Conservation (phyloP, 2,888 invertebrate species). For the Nudaria mundana region DNA sequence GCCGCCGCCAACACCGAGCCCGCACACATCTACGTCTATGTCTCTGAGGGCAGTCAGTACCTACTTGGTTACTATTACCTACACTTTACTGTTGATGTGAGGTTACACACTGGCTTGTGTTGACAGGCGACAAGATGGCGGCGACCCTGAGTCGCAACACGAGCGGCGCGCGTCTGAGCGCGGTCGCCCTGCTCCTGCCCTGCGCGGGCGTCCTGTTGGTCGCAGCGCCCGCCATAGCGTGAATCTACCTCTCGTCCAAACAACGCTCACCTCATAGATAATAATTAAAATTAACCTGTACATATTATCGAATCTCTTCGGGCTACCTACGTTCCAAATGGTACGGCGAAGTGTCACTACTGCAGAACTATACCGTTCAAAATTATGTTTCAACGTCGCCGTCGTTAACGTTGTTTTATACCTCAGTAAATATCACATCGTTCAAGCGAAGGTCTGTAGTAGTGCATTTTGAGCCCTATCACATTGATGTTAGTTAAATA, state of each 20-base stretch:
- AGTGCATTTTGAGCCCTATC: no score
- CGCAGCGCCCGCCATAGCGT: slow-evolving; percentile 10
- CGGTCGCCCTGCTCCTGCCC: background rate
- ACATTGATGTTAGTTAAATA: slow-evolving; percentile 1
- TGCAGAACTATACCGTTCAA: background rate
- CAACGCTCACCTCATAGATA: slow-evolving; percentile 6
- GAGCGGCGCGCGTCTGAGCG: slow-evolving; percentile 17
- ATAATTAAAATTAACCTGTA: slow-evolving; percentile 9
- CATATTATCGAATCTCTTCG: slow-evolving; percentile 7
- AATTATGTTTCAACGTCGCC: background rate
- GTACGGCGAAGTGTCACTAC: background rate
- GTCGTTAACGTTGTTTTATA: background rate
- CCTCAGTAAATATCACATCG: background rate
- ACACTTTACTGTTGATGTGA: no score
- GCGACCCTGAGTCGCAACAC: slow-evolving; percentile 91
- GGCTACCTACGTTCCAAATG: background rate
- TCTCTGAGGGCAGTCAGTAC: slow-evolving; percentile 89
- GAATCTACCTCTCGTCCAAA: slow-evolving; percentile 10
- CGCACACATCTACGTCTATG: slow-evolving; percentile 94
- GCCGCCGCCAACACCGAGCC: slow-evolving; percentile 94
- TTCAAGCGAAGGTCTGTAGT: background rate
- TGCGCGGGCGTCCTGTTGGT: slow-evolving; percentile 2
- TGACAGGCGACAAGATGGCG: slow-evolving; percentile 93
- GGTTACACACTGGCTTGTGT: background rate
- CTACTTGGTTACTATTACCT: no score